Conservation (phyloP, 2,113 vertebrate species). For the Martes martes region DNA sequence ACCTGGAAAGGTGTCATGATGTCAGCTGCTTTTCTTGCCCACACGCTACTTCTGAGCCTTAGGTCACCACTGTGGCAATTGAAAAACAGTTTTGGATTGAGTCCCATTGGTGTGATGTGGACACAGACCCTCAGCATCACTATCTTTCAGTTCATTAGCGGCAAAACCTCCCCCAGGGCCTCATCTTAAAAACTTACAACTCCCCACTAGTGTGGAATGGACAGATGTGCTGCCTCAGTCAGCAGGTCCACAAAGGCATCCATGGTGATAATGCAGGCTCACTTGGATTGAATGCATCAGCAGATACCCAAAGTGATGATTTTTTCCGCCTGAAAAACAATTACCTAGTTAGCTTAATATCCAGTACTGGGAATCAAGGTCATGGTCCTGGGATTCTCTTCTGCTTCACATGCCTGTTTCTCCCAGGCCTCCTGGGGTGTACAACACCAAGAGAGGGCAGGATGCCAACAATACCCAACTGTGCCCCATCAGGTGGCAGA, state of each 20-base stretch:
- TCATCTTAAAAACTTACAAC: background rate
- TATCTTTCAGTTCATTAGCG: background rate
- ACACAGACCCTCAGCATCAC: background rate
- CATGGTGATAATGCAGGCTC: background rate
- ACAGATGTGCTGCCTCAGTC: background rate
- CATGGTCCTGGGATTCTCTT: background rate
- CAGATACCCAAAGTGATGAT: background rate
- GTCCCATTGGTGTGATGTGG: background rate
- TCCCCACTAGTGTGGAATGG: background rate
- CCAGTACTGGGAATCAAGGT: background rate
- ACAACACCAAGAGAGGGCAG: background rate
- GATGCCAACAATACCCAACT: background rate
- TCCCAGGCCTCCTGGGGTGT: background rate
- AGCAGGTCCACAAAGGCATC: background rate
- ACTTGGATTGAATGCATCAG: background rate
- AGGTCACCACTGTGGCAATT: background rate
- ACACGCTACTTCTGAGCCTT: background rate
- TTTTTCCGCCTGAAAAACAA: background rate
- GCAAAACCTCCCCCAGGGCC: background rate
- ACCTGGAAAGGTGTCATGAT: no score
- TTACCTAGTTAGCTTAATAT: background rate
- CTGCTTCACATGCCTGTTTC: background rate
- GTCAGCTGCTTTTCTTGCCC: background rate
- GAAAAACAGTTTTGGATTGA: background rate
- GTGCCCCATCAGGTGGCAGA: background rate